phyloP scores from a whole-genome alignment of 2,113 vertebrate genomes.

The Ploceus nigricollis region DNA sequence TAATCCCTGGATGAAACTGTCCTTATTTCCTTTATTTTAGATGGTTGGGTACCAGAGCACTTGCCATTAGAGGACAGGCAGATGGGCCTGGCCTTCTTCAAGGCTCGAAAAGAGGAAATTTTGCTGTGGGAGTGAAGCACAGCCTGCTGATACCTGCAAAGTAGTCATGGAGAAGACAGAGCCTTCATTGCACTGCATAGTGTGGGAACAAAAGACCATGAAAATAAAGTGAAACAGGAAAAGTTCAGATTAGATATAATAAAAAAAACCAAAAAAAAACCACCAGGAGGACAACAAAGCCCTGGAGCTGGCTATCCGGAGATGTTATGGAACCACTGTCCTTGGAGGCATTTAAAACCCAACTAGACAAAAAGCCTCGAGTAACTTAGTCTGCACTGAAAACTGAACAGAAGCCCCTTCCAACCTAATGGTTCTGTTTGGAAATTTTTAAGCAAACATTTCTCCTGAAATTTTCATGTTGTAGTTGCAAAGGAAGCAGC shows the following conservation, averaged over 20 bases:
- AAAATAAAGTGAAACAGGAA: neutral
- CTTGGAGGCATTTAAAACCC: neutral
- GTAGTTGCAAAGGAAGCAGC: neutral
- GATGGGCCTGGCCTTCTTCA: neutral
- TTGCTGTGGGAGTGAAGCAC: neutral
- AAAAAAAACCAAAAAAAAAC: neutral
- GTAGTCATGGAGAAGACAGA: neutral
- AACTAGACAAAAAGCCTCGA: neutral
- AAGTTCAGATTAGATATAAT: neutral
- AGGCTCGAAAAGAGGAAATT: neutral
- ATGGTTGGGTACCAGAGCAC: neutral
- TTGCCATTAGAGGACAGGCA: neutral
- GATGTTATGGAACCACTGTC: neutral
- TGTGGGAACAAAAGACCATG: neutral
- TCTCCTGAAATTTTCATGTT: neutral
- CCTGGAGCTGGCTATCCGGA: neutral
- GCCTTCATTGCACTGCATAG: neutral
- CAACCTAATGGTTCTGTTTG: neutral
- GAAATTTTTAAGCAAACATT: neutral
- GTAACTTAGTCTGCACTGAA: neutral
- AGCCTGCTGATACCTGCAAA: neutral
- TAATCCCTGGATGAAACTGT: neutral
- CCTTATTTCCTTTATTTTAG: neutral
- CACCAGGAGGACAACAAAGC: neutral
- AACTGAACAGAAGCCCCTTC: neutral